A percentile compares a stretch with the other conserved stretches of the same genome.
phyloP scores from a whole-genome alignment of 2,888 invertebrate species.

The Gandaritis pyraliata region DNA sequence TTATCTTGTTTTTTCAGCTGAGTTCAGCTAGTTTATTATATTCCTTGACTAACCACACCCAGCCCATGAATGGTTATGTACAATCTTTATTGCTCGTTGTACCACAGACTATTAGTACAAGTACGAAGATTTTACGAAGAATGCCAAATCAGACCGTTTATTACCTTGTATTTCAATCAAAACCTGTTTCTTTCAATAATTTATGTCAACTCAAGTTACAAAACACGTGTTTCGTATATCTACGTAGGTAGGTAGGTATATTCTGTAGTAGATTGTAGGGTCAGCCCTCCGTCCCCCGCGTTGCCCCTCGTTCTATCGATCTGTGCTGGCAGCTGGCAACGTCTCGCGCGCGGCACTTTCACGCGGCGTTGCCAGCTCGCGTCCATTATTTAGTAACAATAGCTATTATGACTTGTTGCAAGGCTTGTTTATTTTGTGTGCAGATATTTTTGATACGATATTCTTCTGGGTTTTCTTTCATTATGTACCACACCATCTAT shows the following conservation, averaged over 20 bases:
- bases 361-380: slow-evolving; percentile 71
- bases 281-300: slow-evolving; percentile 32
- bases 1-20: too few relatives aligned
- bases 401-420: slow-evolving; percentile 68
- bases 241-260: slow-evolving; percentile 14
- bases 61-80: too few relatives aligned
- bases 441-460: slow-evolving; percentile 29
- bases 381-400: slow-evolving; percentile 60
- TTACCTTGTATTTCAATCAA: neutral
- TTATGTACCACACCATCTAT: too few relatives aligned
- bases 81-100: too few relatives aligned
- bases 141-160: neutral
- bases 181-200: neutral
- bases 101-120: too few relatives aligned
- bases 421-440: slow-evolving; percentile 40
- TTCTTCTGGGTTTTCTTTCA: neutral
- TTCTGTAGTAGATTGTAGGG: slow-evolving; percentile 33
- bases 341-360: slow-evolving; percentile 53
- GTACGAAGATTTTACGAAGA: too few relatives aligned
- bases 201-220: slow-evolving; percentile 15
- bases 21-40: too few relatives aligned
- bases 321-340: slow-evolving; percentile 39
- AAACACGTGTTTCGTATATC: slow-evolving; percentile 24
- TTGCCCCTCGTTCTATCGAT: slow-evolving; percentile 39
- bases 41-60: too few relatives aligned